Percentiles rank a stretch among this genome's conserved stretches.
Conservation (phyloP, 2,113 vertebrate species). For the Notothenia rossii region DNA sequence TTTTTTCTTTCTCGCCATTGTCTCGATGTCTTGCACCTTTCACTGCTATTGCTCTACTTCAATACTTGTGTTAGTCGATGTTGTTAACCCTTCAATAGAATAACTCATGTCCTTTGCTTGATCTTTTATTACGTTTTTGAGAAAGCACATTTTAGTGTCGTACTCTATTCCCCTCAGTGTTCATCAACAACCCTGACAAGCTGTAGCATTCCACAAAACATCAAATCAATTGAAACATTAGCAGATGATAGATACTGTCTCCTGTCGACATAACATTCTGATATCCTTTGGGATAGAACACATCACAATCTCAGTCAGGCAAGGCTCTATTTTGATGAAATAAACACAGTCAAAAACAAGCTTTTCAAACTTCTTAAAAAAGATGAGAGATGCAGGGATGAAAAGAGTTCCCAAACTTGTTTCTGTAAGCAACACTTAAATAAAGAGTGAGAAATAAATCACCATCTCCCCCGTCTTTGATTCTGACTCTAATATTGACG, state of each 20-base stretch:
- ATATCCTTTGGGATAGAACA: slow-evolving; percentile 64
- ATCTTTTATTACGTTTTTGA: not conserved
- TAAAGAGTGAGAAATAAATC: slow-evolving; percentile 75
- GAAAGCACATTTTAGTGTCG: slow-evolving; percentile 28
- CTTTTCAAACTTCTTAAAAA: slow-evolving; percentile 64
- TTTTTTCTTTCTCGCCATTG: not conserved
- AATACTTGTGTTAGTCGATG: not conserved
- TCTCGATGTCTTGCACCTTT: not conserved
- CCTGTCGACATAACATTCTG: slow-evolving; percentile 53
- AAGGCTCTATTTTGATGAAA: slow-evolving; percentile 61
- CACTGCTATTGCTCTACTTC: slow-evolving; percentile 1
- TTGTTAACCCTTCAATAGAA: slow-evolving; percentile 18
- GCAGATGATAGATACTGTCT: slow-evolving; percentile 54
- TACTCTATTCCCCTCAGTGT: slow-evolving; percentile 27
- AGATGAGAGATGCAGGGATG: slow-evolving; percentile 64
- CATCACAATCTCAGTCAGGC: slow-evolving; percentile 51
- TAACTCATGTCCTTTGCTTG: not conserved
- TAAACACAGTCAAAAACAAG: slow-evolving; percentile 61
- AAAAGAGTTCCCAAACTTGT: slow-evolving; percentile 63
- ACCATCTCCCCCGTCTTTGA: slow-evolving; percentile 66
- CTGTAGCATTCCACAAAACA: slow-evolving; percentile 56
- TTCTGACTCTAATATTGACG: slow-evolving; percentile 72
- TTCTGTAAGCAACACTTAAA: slow-evolving; percentile 67
- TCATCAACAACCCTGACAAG: slow-evolving; percentile 46
- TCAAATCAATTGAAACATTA: slow-evolving; percentile 62